A percentile compares a stretch with the other conserved stretches of the same genome.
phyloP scores from a whole-genome alignment of 2,797 vertebrate species.

The Spinus olivaceus region DNA sequence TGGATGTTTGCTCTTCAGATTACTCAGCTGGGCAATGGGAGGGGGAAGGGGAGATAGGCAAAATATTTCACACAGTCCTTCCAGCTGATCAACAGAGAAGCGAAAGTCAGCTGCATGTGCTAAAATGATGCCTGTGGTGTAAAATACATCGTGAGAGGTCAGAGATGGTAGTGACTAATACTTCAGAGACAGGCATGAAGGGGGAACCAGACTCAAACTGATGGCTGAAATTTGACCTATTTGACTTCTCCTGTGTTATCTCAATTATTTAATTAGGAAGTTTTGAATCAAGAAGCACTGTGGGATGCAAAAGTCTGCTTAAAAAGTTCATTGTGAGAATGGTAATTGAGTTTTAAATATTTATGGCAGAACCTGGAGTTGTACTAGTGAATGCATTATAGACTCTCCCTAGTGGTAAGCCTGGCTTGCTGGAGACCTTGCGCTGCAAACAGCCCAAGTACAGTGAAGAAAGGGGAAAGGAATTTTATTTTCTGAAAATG shows the following conservation, averaged over 20 bases:
- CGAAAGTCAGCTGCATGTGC: neutral
- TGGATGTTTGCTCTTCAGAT: neutral
- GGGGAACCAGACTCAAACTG: neutral
- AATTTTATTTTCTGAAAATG: neutral
- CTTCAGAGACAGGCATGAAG: neutral
- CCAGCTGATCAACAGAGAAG: neutral
- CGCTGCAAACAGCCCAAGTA: neutral
- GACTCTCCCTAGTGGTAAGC: neutral
- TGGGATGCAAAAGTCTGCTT: neutral
- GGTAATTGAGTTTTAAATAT: conserved; percentile 39
- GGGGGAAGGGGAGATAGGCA: neutral
- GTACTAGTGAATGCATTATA: neutral
- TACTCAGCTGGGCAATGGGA: neutral
- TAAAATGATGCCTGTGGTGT: neutral
- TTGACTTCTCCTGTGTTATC: neutral
- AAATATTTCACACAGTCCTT: neutral
- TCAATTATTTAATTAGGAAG: neutral
- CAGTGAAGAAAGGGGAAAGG: neutral
- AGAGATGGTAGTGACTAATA: neutral
- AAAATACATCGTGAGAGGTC: neutral
- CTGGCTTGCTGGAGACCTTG: neutral
- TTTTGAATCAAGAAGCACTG: neutral
- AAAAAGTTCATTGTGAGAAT: neutral
- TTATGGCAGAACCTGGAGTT: neutral
- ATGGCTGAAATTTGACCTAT: neutral